phyloP scores from a whole-genome alignment of 2,888 invertebrate genomes.

The Icerya purchasi region DNA sequence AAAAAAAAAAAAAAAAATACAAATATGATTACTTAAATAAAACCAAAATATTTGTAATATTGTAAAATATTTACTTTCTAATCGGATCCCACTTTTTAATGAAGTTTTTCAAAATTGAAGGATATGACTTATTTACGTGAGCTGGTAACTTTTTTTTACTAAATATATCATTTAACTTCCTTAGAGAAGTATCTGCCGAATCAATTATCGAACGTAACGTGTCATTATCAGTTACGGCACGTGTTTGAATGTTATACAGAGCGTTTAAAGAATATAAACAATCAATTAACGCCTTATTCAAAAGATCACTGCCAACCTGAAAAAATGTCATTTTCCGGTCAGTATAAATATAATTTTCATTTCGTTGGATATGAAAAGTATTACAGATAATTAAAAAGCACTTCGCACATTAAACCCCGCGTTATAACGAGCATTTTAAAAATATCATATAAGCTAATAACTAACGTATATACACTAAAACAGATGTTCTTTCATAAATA shows the following conservation, averaged over 20 bases:
- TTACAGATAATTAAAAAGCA: no score
- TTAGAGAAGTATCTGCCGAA: conserved; percentile 12
- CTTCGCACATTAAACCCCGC: no score
- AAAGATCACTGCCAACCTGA: conserved; percentile 14
- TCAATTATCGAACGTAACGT: conserved; percentile 13
- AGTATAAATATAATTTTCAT: neutral
- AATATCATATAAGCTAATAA: no score
- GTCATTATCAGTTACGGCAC: conserved; percentile 12
- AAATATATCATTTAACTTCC: conserved; percentile 13
- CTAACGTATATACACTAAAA: no score
- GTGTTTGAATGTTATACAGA: conserved; percentile 13
- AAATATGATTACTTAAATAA: no score
- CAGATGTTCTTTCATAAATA: no score
- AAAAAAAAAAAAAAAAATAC: no score
- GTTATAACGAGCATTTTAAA: no score
- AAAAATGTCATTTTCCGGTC: neutral
- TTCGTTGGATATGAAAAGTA: neutral
- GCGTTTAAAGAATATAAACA: conserved; percentile 11
- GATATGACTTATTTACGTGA: conserved; percentile 10
- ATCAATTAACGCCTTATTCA: conserved; percentile 13
- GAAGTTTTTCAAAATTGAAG: conserved; percentile 29
- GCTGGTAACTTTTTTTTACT: conserved; percentile 14
- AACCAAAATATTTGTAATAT: no score
- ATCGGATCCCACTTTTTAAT: conserved; percentile 41
- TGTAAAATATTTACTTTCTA: conserved; percentile 25